Evolutionary conservation across 2,888 invertebrate species (phyloP), one percentile per base, ranked within the genome.

Genomic region (Troides helena): DNA sequence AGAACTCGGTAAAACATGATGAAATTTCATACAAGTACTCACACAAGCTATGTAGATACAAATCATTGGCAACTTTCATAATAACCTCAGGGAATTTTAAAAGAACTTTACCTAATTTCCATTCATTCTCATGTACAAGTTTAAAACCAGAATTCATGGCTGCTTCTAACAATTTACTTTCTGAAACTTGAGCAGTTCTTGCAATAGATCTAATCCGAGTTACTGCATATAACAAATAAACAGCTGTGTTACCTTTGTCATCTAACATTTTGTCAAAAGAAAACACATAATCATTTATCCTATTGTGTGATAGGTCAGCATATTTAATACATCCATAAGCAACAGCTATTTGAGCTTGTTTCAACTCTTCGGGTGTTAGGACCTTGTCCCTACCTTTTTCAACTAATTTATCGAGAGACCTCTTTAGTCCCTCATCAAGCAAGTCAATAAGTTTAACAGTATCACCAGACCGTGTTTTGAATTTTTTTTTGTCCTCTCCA

Each of bases 191-290:
- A 2, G 97, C 96, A 73, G 94, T 97, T 62, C 98, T 94, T 3
- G 97, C 96, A 77, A 98, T 98, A 0, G 97, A 99, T 81, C 97
- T 95, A 75, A 99, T 99, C 58, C 99, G 94, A 14, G 99, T 99
- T 76, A 97, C 95, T 0, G 98, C 98, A 87, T 99, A 99, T 10
- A 99, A 89, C 66, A 99, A 92, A 84, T 99, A 99, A 0, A 99
- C 99, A 0, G 99, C 99, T 0, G 99, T 99, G 85, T 99, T 99
- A 14, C 99, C 99, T 84, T 97, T 97, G 85, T 99, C 99, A 82
- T 99, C 99, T 74, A 99, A 93, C 99, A 99, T 99, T 94, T 98
- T 98, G 82, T 99, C 99, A 88, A 99, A 99, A 0, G 99, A 99
- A 90, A 99, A 99, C 2, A 99, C 95, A 84, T 99, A 99, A 83